Evolutionary conservation across 2,888 invertebrate genomes (phyloP).

Genomic region (Eupithecia centaureata): DNA sequence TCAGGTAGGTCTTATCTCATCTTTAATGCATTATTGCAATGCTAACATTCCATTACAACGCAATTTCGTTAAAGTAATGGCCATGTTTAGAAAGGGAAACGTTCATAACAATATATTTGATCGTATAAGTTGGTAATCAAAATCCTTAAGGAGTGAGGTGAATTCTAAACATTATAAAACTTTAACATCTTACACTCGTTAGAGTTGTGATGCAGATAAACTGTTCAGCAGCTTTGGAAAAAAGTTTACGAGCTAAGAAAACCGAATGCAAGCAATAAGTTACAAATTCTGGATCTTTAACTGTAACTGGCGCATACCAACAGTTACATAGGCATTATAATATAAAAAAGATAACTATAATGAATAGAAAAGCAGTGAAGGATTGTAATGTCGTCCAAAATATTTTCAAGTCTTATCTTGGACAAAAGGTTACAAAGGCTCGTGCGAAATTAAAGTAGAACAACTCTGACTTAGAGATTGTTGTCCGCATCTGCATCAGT

Average conservation of each 20-base stretch:
- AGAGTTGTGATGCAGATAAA: neutral
- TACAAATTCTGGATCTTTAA: neutral
- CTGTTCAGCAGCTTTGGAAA: neutral
- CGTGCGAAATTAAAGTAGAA: neutral
- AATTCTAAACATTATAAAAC: neutral
- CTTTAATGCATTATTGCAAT: neutral
- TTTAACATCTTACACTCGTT: neutral
- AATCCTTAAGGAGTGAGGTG: neutral
- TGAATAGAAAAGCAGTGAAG: too few relatives aligned
- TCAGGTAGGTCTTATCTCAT: neutral
- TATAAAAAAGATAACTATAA: too few relatives aligned
- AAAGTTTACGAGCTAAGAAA: neutral
- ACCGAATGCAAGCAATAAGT: neutral
- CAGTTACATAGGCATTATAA: too few relatives aligned
- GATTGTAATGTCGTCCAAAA: too few relatives aligned
- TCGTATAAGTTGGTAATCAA: neutral
- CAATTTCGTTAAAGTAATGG: neutral
- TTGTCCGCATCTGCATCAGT: conserved; percentile 20
- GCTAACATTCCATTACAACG: neutral
- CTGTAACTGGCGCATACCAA: too few relatives aligned
- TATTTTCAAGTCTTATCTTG: neutral
- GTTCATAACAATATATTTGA: neutral
- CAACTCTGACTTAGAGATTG: conserved; percentile 4
- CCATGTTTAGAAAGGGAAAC: neutral
- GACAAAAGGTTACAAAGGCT: neutral